Evolutionary conservation across 1,140 invertebrate genomes (phyloP).

Genomic region (Leptinotarsa texana): DNA sequence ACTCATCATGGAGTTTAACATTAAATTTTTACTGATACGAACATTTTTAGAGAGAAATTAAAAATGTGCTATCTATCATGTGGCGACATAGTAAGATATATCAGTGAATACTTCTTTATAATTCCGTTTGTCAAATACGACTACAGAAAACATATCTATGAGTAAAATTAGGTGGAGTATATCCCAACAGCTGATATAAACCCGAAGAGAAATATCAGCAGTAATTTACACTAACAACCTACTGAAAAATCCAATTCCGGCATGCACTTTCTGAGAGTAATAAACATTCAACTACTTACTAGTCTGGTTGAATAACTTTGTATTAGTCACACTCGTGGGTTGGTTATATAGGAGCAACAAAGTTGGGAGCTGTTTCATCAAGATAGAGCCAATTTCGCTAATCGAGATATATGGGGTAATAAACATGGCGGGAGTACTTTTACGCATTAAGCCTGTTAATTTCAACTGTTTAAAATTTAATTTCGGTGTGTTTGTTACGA

Average conservation of each 20-base stretch:
- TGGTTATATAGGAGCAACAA: not conserved
- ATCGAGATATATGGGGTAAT: constrained; percentile 19
- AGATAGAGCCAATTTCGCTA: constrained; percentile 31
- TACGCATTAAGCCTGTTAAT: constrained; percentile 4
- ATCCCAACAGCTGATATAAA: too few relatives aligned
- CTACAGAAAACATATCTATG: too few relatives aligned
- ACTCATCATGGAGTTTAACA: too few relatives aligned
- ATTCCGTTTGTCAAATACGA: too few relatives aligned
- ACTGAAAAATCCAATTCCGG: not conserved
- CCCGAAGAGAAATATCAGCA: too few relatives aligned
- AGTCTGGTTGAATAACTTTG: constrained; percentile 5
- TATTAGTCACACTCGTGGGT: not conserved
- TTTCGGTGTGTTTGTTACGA: constrained; percentile 1
- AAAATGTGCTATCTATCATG: too few relatives aligned
- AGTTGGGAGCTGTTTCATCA: constrained; percentile 23
- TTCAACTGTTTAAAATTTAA: constrained; percentile 12
- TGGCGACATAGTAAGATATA: too few relatives aligned
- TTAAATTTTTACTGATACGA: too few relatives aligned
- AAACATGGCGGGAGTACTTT: constrained; percentile 16
- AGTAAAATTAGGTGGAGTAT: too few relatives aligned
- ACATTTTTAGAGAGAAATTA: too few relatives aligned
- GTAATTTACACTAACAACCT: too few relatives aligned
- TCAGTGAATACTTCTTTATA: too few relatives aligned
- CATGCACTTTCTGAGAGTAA: not conserved
- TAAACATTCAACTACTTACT: not conserved